Base-by-base conservation (phyloP, 2,113 vertebrate genomes). In the Sclerurus mexicanus region DNA sequence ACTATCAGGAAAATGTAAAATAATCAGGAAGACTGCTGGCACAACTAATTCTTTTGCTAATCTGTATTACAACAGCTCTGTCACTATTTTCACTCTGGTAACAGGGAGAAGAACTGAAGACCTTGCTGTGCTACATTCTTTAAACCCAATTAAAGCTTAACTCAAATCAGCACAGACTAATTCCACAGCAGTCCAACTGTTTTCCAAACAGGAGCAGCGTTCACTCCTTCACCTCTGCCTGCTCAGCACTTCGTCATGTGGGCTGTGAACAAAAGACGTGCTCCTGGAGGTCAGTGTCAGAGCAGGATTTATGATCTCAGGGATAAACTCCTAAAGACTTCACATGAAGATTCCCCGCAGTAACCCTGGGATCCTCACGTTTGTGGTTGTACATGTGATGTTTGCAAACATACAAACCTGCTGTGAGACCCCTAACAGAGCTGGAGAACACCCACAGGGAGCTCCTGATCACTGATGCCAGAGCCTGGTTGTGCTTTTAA, bases 141-240 rank as follows among this genome's bases (percentile, higher is more conserved):
- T 1, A 27, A 71, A 60, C 1, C 2, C 20, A 86, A 33, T 14
- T 39, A 28, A 64, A 2, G 10, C 23, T 14, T 27, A 47, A 1
- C 2, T 17, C 2, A 55, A 39, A 33, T 1, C 37, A 62, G 46
- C 91, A 64, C 37, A 66, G 50, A 25, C 50, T 49, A 19, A 46
- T 46, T 46, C 46, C 46, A 25, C 23, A 50, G 49, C 49, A 50
- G 49, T 23, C 24, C 49, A 50, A 14, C 49, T 50, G 49, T 25
- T 50, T 14, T 40, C 50, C 75, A 52, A 9, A 7, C 8, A 83
- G 50, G 35, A 90, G 2, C 15, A 44, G 59, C 0, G 0, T 4
- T 7, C 6, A 0, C 9, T 47, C 40, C 68, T 24, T 40, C 63
- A 25, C 2, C 46, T 37, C 18, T 53, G 72, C 59, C 49, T 42